Percentiles rank a stretch among this genome's conserved stretches.
Evolutionary conservation across 1,140 invertebrate genomes (phyloP).

Genomic region (Eulimnadia texana): DNA sequence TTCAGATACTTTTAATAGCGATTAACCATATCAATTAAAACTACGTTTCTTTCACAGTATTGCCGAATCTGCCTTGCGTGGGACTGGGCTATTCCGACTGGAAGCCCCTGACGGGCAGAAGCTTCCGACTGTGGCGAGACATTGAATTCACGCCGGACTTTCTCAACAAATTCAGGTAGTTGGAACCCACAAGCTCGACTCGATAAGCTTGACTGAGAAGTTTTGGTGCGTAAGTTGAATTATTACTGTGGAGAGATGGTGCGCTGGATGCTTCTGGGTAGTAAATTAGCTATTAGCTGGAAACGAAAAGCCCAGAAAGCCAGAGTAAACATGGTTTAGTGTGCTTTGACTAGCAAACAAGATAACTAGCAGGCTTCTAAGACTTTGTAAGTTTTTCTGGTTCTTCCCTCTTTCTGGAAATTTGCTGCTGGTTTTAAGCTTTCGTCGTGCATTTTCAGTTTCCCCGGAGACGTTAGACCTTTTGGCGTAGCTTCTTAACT

Average conservation of each 20-base stretch:
- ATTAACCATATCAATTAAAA: too few species aligned
- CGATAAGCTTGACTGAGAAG: too few species aligned
- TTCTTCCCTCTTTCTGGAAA: neutral
- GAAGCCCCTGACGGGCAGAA: constrained; percentile 6
- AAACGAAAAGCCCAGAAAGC: neutral
- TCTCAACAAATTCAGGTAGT: constrained; percentile 15
- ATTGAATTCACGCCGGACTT: constrained; percentile 15
- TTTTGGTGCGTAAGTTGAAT: too few species aligned
- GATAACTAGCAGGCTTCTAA: neutral
- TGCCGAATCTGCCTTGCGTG: constrained; percentile 12
- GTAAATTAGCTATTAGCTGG: neutral
- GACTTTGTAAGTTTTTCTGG: neutral
- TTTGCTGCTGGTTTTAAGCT: neutral
- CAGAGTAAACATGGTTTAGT: neutral
- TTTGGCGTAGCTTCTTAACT: neutral
- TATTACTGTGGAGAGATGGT: too few species aligned
- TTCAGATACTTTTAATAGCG: too few species aligned
- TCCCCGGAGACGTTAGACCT: neutral
- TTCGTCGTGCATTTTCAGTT: neutral
- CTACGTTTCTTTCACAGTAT: neutral
- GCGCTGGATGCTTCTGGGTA: too few species aligned
- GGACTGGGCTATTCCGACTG: constrained; percentile 8
- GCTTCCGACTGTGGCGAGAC: constrained; percentile 10
- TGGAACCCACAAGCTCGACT: neutral
- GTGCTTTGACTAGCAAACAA: neutral